Evolutionary conservation across 92 coral and sea anemone genomes (phyloP), one percentile per base, ranked within the genome.

Genomic region (Palythoa caribaeorum): DNA sequence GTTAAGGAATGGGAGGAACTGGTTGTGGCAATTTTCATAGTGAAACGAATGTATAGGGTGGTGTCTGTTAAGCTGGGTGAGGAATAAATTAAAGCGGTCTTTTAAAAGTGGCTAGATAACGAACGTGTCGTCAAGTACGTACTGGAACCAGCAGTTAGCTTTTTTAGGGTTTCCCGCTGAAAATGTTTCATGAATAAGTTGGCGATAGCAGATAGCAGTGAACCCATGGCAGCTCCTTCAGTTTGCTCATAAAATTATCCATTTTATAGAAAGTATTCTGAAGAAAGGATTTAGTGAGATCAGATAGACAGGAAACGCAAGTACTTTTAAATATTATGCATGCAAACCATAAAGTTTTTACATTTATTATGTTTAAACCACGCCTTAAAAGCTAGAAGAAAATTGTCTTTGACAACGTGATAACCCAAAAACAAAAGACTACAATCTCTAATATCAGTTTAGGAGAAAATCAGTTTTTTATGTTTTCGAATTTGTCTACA

Each of bases 21-120:
- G 37, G 63, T 76, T 76, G 9, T 50, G 59, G 48, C n/a, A 19
- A 75, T 50, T 75, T 75, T 62, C 79, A 75, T 75, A 16, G 79
- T 75, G 28, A 75, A 75, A 47, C 16, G 4, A 16, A 47, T 75
- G n/a, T 47, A 28, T 50, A 47, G 39, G 37, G 16, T 47, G 60
- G 1, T 15, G 28, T 9, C 77, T 73, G 53, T 73, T 73, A 7
- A 73, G 44, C 28, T 28, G 28, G 28, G 28, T 28, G 28, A 28
- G 28, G 28, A 28, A 28, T 28, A 13, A 11, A 40, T 73, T 12
- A 35, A 73, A 53, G n/a, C 9, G n/a, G 53, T 39, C 60, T 50
- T 14, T 50, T 16, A 36, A 60, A n/a, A 17, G 79, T 47, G 60
- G 79, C 79, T 38, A 75, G 60, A 47, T 38, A 6, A 73, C 28